These are phyloP conservation scores for Scaeva pyrastri DNA, from an alignment of 2,888 invertebrate genomes.

Conservation along the genomic window DNA sequence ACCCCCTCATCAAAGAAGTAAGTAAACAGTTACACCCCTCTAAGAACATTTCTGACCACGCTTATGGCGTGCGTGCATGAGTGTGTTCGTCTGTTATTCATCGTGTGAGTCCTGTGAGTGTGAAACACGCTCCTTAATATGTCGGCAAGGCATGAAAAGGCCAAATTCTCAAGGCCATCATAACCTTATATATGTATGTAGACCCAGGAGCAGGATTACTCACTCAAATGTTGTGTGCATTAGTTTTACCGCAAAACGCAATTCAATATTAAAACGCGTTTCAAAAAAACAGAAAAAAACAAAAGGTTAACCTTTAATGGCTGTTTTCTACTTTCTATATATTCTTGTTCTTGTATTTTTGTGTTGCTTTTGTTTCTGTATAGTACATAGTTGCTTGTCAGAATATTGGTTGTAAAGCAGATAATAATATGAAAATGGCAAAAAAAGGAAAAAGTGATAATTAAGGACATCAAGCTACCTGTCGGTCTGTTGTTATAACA, in stretches of 20 bases:
- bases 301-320: slow-evolving; percentile 21
- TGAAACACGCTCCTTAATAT: neutral
- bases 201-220: slow-evolving; percentile 31
- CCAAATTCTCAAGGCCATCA: slow-evolving; percentile 51
- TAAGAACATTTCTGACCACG: too few species aligned
- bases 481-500: slow-evolving; percentile 34
- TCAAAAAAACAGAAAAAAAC: neutral
- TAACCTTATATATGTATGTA: too few species aligned
- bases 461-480: slow-evolving; percentile 41
- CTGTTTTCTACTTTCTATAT: neutral
- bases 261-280: slow-evolving; percentile 13
- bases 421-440: neutral
- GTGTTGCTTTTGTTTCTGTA: neutral
- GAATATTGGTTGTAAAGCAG: neutral
- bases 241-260: slow-evolving; percentile 53
- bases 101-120: slow-evolving; percentile 7
- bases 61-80: too few species aligned
- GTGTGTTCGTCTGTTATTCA: slow-evolving; percentile 1
- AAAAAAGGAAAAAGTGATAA: slow-evolving; percentile 30
- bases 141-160: slow-evolving; percentile 7
- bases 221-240: slow-evolving; percentile 43
- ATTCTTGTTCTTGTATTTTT: neutral
- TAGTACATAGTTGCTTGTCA: neutral
- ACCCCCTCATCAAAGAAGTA: too few species aligned
- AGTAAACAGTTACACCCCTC: too few species aligned